These are phyloP conservation scores for Hirtodrosophila duncani DNA, from an alignment of 2,888 invertebrate species.

Conservation along the genomic window DNA sequence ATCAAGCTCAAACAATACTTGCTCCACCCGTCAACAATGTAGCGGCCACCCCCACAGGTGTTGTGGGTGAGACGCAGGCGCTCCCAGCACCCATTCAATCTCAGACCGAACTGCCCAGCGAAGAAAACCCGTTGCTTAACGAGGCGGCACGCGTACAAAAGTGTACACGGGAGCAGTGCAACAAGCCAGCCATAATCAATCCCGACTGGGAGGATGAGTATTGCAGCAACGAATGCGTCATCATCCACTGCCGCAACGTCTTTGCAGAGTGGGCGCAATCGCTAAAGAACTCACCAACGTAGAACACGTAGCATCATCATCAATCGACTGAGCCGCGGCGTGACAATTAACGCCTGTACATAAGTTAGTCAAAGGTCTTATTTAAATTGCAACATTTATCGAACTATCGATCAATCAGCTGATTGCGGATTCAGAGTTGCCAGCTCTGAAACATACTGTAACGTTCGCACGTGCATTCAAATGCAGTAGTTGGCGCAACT, in stretches of 20 bases:
- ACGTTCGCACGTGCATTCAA: no score
- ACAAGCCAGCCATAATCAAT: slow-evolving; percentile 92
- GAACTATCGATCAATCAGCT: background rate
- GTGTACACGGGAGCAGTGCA: slow-evolving; percentile 93
- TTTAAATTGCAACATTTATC: background rate
- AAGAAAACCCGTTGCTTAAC: slow-evolving; percentile 58
- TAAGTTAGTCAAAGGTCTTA: background rate
- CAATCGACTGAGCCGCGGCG: slow-evolving; percentile 1
- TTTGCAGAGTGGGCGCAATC: slow-evolving; percentile 76
- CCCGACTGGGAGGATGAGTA: slow-evolving; percentile 98
- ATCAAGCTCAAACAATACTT: background rate
- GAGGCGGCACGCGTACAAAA: slow-evolving; percentile 78
- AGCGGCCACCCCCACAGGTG: background rate
- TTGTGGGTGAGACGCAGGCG: no score
- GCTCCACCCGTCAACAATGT: background rate
- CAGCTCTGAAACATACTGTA: no score
- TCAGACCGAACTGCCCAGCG: no score
- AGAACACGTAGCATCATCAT: slow-evolving; percentile 19
- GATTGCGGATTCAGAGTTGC: background rate
- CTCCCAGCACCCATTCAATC: no score
- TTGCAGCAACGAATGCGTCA: slow-evolving; percentile 97
- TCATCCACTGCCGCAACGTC: slow-evolving; percentile 97
- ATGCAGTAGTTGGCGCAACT: no score
- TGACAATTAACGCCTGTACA: background rate
- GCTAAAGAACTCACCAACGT: slow-evolving; percentile 62